A percentile compares a stretch with the other conserved stretches of the same genome.
phyloP scores from a whole-genome alignment of 2,797 vertebrate species.

The Neosalanx taihuensis region DNA sequence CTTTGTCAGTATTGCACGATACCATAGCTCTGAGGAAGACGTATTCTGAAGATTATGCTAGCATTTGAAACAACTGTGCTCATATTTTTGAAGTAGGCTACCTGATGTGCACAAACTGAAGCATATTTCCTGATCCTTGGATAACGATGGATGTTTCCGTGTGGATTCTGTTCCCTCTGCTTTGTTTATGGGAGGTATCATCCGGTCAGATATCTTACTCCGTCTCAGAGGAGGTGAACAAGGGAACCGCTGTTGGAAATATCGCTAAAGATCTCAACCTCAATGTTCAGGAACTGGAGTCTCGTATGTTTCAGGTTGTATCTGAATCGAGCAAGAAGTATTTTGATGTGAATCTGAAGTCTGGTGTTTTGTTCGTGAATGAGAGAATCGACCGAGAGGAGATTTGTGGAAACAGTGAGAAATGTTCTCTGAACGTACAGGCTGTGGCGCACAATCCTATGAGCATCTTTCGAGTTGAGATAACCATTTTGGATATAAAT shows the following conservation, averaged over 20 bases:
- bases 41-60: too few relatives aligned
- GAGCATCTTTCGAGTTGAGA: slow-evolving; percentile 20
- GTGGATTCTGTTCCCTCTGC: not conserved
- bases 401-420: slow-evolving; percentile 27
- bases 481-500: slow-evolving; percentile 31
- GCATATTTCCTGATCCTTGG: not conserved
- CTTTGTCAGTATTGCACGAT: not conserved
- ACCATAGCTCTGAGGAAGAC: too few relatives aligned
- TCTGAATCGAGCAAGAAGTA: slow-evolving; percentile 40
- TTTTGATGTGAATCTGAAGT: slow-evolving; percentile 51
- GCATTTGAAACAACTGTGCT: too few relatives aligned
- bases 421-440: slow-evolving; percentile 38
- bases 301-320: slow-evolving; percentile 50
- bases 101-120: not conserved
- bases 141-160: not conserved
- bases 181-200: slow-evolving; percentile 6
- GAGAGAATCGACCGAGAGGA: slow-evolving; percentile 47
- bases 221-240: slow-evolving; percentile 50
- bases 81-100: not conserved
- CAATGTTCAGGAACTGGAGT: slow-evolving; percentile 39
- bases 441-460: slow-evolving; percentile 22
- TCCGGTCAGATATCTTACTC: slow-evolving; percentile 43
- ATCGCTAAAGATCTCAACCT: slow-evolving; percentile 54
- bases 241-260: slow-evolving; percentile 55
- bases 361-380: slow-evolving; percentile 33